phyloP scores from a whole-genome alignment of 2,888 invertebrate genomes.

The Emmelina monodactyla region DNA sequence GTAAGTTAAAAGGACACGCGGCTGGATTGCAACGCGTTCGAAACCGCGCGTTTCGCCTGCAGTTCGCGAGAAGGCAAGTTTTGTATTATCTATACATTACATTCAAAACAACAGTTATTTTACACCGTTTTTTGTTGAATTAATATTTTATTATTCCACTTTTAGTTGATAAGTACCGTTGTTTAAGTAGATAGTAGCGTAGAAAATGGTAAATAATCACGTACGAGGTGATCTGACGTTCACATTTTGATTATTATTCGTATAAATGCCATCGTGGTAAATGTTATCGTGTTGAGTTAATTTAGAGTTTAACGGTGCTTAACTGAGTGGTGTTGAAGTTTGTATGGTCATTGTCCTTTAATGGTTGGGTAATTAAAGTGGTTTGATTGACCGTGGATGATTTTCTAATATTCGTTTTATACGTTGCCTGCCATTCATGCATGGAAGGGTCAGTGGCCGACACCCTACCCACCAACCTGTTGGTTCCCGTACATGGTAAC shows the following conservation, averaged over 20 bases:
- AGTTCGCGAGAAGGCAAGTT: slow-evolving; percentile 46
- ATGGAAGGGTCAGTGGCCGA: slow-evolving; percentile 58
- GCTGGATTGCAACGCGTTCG: slow-evolving; percentile 43
- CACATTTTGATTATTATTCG: neutral
- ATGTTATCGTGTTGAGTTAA: no score
- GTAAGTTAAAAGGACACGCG: slow-evolving; percentile 61
- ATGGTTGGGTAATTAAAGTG: no score
- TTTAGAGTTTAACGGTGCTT: no score
- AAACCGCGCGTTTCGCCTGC: slow-evolving; percentile 50
- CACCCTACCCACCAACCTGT: slow-evolving; percentile 35
- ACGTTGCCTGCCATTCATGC: slow-evolving; percentile 37
- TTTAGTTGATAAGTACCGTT: slow-evolving; percentile 18
- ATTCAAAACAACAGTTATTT: slow-evolving; percentile 39
- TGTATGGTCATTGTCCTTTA: no score
- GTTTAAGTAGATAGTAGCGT: neutral
- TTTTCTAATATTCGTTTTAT: neutral
- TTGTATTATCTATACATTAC: slow-evolving; percentile 37
- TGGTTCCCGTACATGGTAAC: slow-evolving; percentile 38
- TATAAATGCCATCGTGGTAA: no score
- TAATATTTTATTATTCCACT: slow-evolving; percentile 28
- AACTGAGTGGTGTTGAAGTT: no score
- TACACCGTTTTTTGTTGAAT: slow-evolving; percentile 25
- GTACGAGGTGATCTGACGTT: slow-evolving; percentile 23
- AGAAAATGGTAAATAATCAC: slow-evolving; percentile 5
- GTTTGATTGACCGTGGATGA: no score